Base-by-base conservation (phyloP, 1,140 invertebrate species). In the Centruroides sculpturatus region DNA sequence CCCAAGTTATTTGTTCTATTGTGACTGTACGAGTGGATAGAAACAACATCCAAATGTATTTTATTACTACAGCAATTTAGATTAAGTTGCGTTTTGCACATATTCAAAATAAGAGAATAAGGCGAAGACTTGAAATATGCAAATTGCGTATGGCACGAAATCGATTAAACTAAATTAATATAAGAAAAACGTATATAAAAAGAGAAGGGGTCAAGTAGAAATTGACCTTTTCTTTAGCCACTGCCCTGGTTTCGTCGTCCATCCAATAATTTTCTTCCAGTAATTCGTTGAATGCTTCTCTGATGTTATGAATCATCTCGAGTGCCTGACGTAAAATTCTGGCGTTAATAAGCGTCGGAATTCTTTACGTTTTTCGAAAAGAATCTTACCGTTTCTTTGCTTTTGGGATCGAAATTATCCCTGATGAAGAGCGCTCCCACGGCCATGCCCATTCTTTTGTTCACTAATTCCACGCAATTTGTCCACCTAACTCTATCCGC, bases 231-330 rank as follows among this genome's bases (percentile, higher is more conserved):
- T 60, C 59, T 47, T 55, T 62, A 1, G 68, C 68, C n/a, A 92
- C 87, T 3, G 81, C 77, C 65, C 87, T 76, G 1, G 90, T 94
- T 70, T 89, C 85, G 56, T 85, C 80, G 67, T 93, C 89, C 87
- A 94, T 92, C 90, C 90, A 94, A 63, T 86, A 79, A 74, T 91
- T 91, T 70, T 91, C 85, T 7, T 83, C 80, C 3, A 94, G 73
- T 0, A 92, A 74, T 68, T 93, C 88, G 64, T 89, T 88, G 69
- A 94, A 93, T 4, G 91, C 88, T 67, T 89, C 87, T 48, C 89
- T 75, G 55, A 94, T 87, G 1, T 85, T 87, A 56, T 83, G 81
- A 49, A 93, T 92, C 87, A 93, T 90, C 70, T 85, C 82, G 53
- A 92, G 73, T 3, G 89, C 92, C 82, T 94, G 63, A 41, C n/a